Percentiles rank a stretch among this genome's conserved stretches.
Conservation (phyloP, 2,797 vertebrate species). For the Intellagama lesueurii region DNA sequence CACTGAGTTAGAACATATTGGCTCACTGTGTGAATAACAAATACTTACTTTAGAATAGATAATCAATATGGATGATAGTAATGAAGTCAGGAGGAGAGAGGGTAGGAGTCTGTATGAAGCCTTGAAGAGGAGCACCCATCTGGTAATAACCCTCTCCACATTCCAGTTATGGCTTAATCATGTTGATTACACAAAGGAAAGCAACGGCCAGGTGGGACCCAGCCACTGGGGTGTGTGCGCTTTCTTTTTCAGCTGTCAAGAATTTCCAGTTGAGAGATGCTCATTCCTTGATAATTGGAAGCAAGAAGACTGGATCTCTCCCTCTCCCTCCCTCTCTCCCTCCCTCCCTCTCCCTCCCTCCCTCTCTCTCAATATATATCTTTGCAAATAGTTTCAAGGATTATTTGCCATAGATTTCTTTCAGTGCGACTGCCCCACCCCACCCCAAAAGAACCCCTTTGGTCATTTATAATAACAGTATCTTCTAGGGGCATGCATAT, state of each 20-base stretch:
- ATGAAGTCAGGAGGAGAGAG: not conserved
- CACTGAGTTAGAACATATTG: not conserved
- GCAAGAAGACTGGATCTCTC: not conserved
- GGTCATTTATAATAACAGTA: not conserved
- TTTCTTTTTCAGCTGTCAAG: conserved; percentile 4
- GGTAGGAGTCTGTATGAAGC: conserved; percentile 12
- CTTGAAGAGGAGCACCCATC: not conserved
- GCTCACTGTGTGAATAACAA: not conserved
- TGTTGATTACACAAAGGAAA: conserved; percentile 19
- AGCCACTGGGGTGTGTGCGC: not conserved
- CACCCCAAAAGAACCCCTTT: not conserved
- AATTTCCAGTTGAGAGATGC: not conserved
- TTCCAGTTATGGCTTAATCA: conserved; percentile 17
- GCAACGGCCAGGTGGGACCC: not conserved
- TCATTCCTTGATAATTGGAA: conserved; percentile 18
- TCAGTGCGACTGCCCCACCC: not conserved
- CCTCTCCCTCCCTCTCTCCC: not conserved
- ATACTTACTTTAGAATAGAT: conserved; percentile 6
- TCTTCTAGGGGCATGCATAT: not conserved
- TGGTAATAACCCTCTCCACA: not conserved
- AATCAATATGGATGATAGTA: conserved; percentile 8
- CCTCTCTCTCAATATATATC: not conserved
- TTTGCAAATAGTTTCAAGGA: not conserved
- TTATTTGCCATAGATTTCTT: not conserved
- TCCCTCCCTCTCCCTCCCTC: not conserved